phyloP scores from a whole-genome alignment of 2,113 vertebrate genomes.

The Puffinus mauretanicus region DNA sequence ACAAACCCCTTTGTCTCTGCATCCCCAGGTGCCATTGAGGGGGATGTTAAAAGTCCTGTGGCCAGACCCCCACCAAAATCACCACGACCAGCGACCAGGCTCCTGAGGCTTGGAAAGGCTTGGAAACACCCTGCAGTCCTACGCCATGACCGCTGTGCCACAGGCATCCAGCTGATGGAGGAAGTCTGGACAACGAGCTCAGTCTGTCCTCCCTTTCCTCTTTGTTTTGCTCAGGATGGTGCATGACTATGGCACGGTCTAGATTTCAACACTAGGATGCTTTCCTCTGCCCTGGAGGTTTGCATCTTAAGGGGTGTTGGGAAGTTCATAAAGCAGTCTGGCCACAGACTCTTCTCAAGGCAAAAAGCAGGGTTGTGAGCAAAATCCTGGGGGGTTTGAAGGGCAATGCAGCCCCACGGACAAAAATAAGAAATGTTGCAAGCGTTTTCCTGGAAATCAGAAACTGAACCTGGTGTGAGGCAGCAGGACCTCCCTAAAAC shows the following conservation, averaged over 20 bases:
- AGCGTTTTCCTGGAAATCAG: background rate
- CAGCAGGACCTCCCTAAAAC: background rate
- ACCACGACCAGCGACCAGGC: accelerated
- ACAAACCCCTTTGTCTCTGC: background rate
- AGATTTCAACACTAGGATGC: background rate
- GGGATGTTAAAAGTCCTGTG: background rate
- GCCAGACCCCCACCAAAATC: background rate
- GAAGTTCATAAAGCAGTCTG: background rate
- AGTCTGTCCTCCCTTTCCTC: background rate
- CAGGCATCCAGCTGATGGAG: background rate
- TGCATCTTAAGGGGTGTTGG: background rate
- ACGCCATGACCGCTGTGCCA: accelerated
- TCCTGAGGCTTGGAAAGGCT: background rate
- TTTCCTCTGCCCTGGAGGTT: background rate
- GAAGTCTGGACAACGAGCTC: background rate
- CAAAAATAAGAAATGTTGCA: background rate
- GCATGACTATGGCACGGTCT: accelerated
- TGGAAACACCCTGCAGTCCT: background rate
- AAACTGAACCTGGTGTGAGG: background rate
- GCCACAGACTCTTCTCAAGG: background rate
- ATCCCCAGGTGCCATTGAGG: background rate
- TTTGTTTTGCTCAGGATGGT: background rate
- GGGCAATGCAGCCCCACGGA: accelerated
- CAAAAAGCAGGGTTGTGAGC: background rate
- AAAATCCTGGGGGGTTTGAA: background rate